Percentiles rank a stretch among this genome's conserved stretches.
phyloP scores from a whole-genome alignment of 2,113 vertebrate genomes.

The Dascyllus trimaculatus region DNA sequence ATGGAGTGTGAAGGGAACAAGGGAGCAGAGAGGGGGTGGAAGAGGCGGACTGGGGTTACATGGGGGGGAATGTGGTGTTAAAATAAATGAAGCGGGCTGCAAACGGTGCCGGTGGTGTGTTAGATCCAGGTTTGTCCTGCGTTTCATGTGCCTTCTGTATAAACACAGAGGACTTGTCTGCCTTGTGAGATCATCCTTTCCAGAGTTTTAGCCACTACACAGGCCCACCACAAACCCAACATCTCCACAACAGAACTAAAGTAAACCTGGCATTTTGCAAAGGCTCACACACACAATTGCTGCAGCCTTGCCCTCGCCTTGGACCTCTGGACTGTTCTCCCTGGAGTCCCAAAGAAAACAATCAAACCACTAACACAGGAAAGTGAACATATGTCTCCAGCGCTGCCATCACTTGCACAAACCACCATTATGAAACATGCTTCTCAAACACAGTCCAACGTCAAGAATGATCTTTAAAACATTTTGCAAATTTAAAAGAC shows the following conservation, averaged over 20 bases:
- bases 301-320: slow-evolving; percentile 39
- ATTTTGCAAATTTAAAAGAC: slow-evolving; percentile 22
- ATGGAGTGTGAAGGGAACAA: slow-evolving; percentile 62
- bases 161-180: slow-evolving; percentile 56
- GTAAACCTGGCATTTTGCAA: slow-evolving; percentile 34
- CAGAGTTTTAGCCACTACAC: slow-evolving; percentile 5
- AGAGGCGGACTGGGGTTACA: slow-evolving; percentile 28
- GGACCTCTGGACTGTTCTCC: slow-evolving; percentile 48
- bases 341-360: slow-evolving; percentile 67
- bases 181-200: slow-evolving; percentile 72
- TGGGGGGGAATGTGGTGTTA: slow-evolving; percentile 62
- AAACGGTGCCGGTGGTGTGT: slow-evolving; percentile 42
- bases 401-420: slow-evolving; percentile 47
- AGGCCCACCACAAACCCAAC: slow-evolving; percentile 25
- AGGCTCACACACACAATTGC: neutral
- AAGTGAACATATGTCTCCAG: slow-evolving; percentile 61
- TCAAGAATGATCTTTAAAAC: slow-evolving; percentile 29
- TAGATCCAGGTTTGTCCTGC: slow-evolving; percentile 31
- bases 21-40: slow-evolving; percentile 38
- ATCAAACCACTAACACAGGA: slow-evolving; percentile 68
- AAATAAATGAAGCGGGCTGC: slow-evolving; percentile 70
- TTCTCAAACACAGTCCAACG: neutral
- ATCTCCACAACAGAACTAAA: slow-evolving; percentile 27
- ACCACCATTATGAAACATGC: slow-evolving; percentile 11
- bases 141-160: slow-evolving; percentile 51